These are phyloP conservation scores for Boloria selene DNA, from an alignment of 2,888 invertebrate species.

Conservation along the genomic window DNA sequence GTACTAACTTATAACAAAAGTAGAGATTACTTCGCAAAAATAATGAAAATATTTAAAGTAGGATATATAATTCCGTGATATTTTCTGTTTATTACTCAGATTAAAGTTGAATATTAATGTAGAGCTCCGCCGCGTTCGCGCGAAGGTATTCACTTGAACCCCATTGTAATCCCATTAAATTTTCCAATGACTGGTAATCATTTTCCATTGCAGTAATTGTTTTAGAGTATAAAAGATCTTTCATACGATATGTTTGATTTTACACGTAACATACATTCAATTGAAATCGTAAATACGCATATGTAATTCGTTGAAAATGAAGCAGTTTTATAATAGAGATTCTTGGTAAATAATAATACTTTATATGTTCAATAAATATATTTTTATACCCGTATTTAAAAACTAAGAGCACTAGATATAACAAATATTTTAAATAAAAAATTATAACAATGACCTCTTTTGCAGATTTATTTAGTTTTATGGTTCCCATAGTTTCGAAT, in stretches of 20 bases:
- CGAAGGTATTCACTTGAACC: slow-evolving; percentile 10
- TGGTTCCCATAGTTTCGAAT: no score
- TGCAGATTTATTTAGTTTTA: no score
- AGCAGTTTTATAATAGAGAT: no score
- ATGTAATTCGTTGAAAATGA: no score
- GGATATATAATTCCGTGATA: not conserved
- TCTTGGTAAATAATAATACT: no score
- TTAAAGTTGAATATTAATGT: slow-evolving; percentile 17
- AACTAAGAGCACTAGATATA: no score
- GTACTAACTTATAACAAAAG: no score
- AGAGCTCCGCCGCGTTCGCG: not conserved
- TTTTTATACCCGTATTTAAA: no score
- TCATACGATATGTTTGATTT: not conserved
- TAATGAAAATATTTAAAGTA: not conserved
- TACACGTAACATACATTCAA: not conserved
- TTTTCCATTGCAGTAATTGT: slow-evolving; percentile 13
- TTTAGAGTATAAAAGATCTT: slow-evolving; percentile 4
- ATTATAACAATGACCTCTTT: no score
- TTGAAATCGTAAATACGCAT: not conserved
- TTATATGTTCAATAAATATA: no score
- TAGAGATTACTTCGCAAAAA: no score
- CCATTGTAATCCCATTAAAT: slow-evolving; percentile 4
- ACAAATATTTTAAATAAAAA: no score
- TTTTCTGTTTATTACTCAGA: slow-evolving; percentile 1
- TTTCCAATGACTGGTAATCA: slow-evolving; percentile 6